Base-by-base conservation (phyloP, 2,113 vertebrate genomes). In the Chlamydotis undulata region DNA sequence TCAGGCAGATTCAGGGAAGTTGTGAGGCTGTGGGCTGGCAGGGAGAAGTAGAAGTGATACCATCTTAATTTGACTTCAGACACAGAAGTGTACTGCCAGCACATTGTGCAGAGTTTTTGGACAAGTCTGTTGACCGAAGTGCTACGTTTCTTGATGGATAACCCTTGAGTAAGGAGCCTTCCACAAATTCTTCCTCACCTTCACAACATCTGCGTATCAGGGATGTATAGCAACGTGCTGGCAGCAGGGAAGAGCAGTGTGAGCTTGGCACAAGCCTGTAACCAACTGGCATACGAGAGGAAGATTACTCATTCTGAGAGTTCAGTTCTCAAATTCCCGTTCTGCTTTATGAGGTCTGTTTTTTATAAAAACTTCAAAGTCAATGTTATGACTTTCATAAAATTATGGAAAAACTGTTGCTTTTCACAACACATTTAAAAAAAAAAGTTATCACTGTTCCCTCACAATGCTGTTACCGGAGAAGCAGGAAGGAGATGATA, bases 141-240 rank as follows among this genome's bases (percentile, higher is more conserved):
- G 19, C 43, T 71, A 35, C 5, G 13, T 52, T 71, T 75, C 35
- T 64, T 82, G 65, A 87, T 49, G 19, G 12, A 73, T 57, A 94
- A 56, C 29, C 14, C 18, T 68, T 68, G 35, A 82, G 43, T 23
- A 78, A 50, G 43, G 16, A 89, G 13, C 7, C 31, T 89, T 82
- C 53, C 24, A 26, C 49, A 68, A 57, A 84, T 87, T 79, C 39
- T 91, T 26, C 33, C 25, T 82, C 61, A 81, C 35, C 65, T 91
- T 84, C 69, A 68, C 25, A 61, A 77, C 64, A 73, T 69, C n/a
- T 78, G 43, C 52, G 1, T 82, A 33, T 50, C 35, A 68, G 22
- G 25, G 31, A 56, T 4, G 2, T 39, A 26, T 2, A 69, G 29
- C 2, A 3, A 67, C 0, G 9, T 1, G 0, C 24, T 3, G 5